These are phyloP conservation scores for Peromyscus polionotus DNA, from an alignment of 2,113 vertebrate species.

Conservation along the genomic window DNA sequence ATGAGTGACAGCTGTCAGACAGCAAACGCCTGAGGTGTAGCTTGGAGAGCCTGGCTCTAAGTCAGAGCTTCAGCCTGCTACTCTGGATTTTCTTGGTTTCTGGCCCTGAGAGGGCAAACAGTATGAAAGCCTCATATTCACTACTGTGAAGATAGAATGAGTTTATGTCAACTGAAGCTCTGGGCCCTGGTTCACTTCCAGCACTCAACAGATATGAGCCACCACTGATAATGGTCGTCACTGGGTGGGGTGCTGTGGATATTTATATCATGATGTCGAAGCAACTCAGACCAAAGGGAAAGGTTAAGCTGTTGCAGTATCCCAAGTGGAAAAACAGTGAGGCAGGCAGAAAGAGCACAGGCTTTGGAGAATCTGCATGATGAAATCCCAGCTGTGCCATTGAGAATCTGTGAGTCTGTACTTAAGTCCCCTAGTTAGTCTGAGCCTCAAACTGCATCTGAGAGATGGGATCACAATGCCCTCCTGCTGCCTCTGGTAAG, in stretches of 20 bases:
- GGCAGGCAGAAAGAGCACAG: not conserved
- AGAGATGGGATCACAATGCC: not conserved
- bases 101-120: not conserved
- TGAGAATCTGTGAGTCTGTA: not conserved
- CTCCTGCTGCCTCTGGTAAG: not conserved
- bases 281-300: not conserved
- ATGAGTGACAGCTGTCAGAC: accelerated
- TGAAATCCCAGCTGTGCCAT: not conserved
- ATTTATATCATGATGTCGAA: not conserved
- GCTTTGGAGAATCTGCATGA: not conserved
- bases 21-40: not conserved
- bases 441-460: not conserved
- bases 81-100: not conserved
- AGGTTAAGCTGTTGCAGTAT: not conserved
- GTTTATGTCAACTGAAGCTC: not conserved
- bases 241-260: not conserved
- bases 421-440: not conserved
- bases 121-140: not conserved
- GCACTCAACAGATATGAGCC: not conserved
- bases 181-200: not conserved
- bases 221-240: not conserved
- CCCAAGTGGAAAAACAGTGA: not conserved
- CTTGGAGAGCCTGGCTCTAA: not conserved
- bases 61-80: not conserved
- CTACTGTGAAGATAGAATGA: not conserved